Percentiles rank a stretch among this genome's conserved stretches.
Conservation (phyloP, 2,113 vertebrate genomes). For the Circaetus cinerascens region DNA sequence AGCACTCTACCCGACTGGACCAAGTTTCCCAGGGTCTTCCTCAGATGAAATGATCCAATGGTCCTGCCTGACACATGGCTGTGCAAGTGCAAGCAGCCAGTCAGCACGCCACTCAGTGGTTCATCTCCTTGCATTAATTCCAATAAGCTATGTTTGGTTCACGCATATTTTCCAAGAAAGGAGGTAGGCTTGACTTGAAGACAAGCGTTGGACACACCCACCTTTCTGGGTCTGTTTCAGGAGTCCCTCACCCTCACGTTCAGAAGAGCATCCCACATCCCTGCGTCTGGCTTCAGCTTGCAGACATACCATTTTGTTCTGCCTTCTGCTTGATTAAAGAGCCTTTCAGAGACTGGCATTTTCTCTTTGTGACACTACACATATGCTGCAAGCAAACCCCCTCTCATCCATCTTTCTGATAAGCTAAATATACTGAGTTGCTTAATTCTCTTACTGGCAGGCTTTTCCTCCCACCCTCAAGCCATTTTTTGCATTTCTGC, state of each 20-base stretch:
- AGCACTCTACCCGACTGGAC: neutral
- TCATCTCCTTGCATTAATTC: neutral
- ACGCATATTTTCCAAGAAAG: neutral
- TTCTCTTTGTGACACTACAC: conserved; percentile 41
- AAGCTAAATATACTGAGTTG: conserved; percentile 23
- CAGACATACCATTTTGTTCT: conserved; percentile 33
- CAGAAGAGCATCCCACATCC: conserved; percentile 11
- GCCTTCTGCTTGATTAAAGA: conserved; percentile 43
- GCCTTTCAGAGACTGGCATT: conserved; percentile 33
- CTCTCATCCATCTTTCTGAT: conserved; percentile 20
- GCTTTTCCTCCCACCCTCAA: conserved; percentile 35
- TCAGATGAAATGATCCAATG: neutral
- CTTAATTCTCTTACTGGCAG: conserved; percentile 45
- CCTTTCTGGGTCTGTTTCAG: neutral
- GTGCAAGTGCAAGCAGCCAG: accelerated
- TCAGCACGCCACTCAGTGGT: accelerated
- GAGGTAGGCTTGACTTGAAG: neutral
- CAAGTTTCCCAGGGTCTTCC: neutral
- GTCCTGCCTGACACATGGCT: accelerated
- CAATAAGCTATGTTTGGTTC: neutral
- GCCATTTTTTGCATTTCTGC: conserved; percentile 12
- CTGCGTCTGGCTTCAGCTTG: neutral
- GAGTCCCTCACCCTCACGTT: neutral
- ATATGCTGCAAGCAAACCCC: conserved; percentile 49
- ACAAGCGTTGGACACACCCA: neutral